Evolutionary conservation across 2,888 invertebrate species (phyloP).

Genomic region (Nephrotoma appendiculata): DNA sequence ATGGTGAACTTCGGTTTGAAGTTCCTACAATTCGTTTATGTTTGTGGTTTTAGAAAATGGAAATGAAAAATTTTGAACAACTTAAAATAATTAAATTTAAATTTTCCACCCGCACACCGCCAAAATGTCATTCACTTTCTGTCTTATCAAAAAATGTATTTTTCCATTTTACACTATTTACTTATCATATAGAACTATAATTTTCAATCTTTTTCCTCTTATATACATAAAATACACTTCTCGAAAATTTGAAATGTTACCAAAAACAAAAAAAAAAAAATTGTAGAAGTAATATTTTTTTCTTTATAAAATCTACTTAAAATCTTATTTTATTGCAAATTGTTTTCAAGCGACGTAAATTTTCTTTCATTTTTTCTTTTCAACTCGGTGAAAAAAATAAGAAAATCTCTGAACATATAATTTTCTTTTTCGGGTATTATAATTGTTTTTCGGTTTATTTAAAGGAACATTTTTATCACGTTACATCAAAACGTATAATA

Average conservation of each 20-base stretch:
- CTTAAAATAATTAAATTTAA: too few relatives aligned
- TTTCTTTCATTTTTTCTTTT: slow-evolving; percentile 9
- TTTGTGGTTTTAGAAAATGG: too few relatives aligned
- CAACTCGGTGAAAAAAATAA: neutral
- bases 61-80: too few relatives aligned
- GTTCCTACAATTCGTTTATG: too few relatives aligned
- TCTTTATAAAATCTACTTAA: neutral
- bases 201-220: neutral
- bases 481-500: neutral
- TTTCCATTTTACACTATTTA: neutral
- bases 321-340: slow-evolving; percentile 17
- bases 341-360: slow-evolving; percentile 18
- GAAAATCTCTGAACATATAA: neutral
- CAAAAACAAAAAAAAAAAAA: neutral
- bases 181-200: neutral
- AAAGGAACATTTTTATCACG: neutral
- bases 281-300: neutral
- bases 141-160: neutral
- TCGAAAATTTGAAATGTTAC: neutral
- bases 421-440: neutral
- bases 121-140: neutral
- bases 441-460: neutral
- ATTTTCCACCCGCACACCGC: too few relatives aligned
- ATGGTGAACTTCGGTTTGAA: too few relatives aligned
- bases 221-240: neutral